Conservation (phyloP, 2,888 invertebrate genomes). For the Camptogramma bilineatum region DNA sequence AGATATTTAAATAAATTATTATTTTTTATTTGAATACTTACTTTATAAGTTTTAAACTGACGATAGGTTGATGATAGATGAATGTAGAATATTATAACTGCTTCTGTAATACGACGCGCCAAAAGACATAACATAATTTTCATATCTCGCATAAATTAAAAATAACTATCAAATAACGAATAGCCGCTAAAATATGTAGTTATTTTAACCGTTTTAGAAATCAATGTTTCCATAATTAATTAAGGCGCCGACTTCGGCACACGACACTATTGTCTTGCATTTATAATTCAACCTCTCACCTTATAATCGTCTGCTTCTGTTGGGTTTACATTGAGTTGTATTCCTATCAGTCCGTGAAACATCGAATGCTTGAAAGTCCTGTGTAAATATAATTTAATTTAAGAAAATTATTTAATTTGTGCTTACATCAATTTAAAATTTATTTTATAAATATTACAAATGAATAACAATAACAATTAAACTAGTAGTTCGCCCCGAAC, state of each 20-base stretch:
- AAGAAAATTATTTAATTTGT: no score
- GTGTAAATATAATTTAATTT: no score
- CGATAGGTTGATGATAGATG: not conserved
- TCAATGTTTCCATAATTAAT: not conserved
- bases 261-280: conserved; percentile 30
- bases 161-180: not conserved
- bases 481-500: no score
- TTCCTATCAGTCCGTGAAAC: not conserved
- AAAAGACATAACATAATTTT: not conserved
- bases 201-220: conserved; percentile 7
- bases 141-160: not conserved
- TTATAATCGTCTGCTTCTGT: conserved; percentile 6
- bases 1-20: no score
- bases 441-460: no score
- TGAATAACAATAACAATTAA: no score
- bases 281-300: conserved; percentile 31
- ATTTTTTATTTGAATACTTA: no score
- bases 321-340: not conserved
- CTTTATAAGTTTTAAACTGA: not conserved
- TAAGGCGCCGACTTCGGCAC: conserved; percentile 12
- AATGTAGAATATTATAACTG: no score
- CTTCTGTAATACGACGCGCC: not conserved
- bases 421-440: no score
- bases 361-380: no score
- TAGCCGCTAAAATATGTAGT: not conserved